Evolutionary conservation across 2,797 vertebrate genomes (phyloP).

Genomic region (Anolis apletophallus): DNA sequence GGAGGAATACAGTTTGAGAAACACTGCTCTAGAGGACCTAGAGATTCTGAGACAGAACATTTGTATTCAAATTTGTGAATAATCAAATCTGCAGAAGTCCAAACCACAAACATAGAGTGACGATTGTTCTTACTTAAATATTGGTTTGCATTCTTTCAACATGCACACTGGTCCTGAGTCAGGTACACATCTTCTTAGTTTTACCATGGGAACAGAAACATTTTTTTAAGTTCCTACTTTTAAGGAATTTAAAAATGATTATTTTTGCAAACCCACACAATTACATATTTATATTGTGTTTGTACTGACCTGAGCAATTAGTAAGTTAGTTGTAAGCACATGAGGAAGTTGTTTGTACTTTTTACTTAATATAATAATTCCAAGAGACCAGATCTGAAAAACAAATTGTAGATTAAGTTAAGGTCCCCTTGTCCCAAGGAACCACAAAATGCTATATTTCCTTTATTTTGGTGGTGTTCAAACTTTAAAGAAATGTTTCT

Average conservation of each 20-base stretch:
- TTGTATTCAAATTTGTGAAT: too few species aligned
- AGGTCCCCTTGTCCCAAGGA: not conserved
- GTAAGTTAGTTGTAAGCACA: constrained; percentile 90
- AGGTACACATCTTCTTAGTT: not conserved
- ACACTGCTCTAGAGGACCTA: too few species aligned
- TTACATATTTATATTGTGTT: constrained; percentile 7
- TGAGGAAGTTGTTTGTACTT: constrained; percentile 92
- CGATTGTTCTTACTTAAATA: not conserved
- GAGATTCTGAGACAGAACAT: too few species aligned
- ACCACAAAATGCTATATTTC: not conserved
- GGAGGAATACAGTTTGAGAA: too few species aligned
- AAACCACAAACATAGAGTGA: too few species aligned
- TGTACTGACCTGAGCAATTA: constrained; percentile 91
- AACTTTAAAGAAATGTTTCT: not conserved
- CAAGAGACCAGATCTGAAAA: constrained; percentile 90
- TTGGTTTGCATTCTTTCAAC: not conserved
- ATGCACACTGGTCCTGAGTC: not conserved
- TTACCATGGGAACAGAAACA: not conserved
- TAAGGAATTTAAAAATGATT: not conserved
- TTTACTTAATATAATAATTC: constrained; percentile 90
- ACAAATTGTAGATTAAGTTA: constrained; percentile 4
- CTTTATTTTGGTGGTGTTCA: not conserved
- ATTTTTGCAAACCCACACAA: constrained; percentile 17
- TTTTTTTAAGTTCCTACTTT: not conserved
- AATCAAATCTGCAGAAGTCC: too few species aligned